A percentile compares a stretch with the other conserved stretches of the same genome.
Evolutionary conservation across 2,113 vertebrate species (phyloP).

Genomic region (Chitala chitala): DNA sequence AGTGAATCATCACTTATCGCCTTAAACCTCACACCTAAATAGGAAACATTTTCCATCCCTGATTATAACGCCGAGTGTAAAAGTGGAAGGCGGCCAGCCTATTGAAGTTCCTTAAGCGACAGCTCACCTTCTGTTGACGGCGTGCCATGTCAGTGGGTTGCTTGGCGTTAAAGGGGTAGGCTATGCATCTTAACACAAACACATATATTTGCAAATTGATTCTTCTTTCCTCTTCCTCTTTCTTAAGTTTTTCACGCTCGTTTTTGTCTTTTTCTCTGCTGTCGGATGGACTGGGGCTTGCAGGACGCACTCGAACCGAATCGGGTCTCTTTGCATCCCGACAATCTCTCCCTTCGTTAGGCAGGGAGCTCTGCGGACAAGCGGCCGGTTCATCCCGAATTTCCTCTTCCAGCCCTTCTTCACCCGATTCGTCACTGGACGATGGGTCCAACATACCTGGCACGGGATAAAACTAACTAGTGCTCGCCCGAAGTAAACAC

Average conservation of each 20-base stretch:
- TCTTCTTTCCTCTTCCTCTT: slow-evolving; percentile 77
- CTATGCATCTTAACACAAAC: slow-evolving; percentile 84
- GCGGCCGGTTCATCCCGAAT: slow-evolving; percentile 54
- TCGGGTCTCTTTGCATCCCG: slow-evolving; percentile 38
- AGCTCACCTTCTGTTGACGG: slow-evolving; percentile 83
- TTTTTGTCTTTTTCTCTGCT: slow-evolving; percentile 67
- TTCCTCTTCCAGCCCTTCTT: slow-evolving; percentile 74
- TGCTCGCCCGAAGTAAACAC: slow-evolving; percentile 1
- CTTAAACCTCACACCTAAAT: background rate
- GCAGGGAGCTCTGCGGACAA: slow-evolving; percentile 43
- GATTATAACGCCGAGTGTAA: background rate
- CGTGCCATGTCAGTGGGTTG: slow-evolving; percentile 89
- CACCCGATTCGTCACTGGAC: slow-evolving; percentile 89
- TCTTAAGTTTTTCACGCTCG: slow-evolving; percentile 59
- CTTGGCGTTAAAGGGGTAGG: slow-evolving; percentile 85
- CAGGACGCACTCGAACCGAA: slow-evolving; percentile 52
- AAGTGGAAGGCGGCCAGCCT: background rate
- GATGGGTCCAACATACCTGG: slow-evolving; percentile 85
- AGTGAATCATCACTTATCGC: background rate
- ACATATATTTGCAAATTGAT: slow-evolving; percentile 84
- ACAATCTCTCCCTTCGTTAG: slow-evolving; percentile 45
- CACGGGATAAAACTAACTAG: slow-evolving; percentile 16
- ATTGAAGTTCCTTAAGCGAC: background rate
- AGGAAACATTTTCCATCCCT: background rate
- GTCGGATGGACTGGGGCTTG: slow-evolving; percentile 60